Conservation (phyloP, 2,888 invertebrate genomes). For the Pseudococcus jackbeardsleyi region DNA sequence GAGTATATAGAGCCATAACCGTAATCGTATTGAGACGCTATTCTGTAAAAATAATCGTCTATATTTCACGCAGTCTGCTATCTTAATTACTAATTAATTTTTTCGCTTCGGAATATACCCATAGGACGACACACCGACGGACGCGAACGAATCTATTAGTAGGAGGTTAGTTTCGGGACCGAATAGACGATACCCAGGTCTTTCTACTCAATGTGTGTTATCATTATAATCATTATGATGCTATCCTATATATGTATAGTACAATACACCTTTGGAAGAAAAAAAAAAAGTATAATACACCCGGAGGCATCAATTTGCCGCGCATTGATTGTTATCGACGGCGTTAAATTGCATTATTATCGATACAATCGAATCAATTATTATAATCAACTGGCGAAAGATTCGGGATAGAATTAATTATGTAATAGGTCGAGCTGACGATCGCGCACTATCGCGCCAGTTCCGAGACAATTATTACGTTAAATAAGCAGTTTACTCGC, state of each 20-base stretch:
- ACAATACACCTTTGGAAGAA: constrained; percentile 20
- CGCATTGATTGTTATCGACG: background rate
- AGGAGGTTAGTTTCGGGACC: background rate
- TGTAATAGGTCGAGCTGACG: background rate
- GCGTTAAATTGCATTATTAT: constrained; percentile 53
- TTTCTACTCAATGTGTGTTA: background rate
- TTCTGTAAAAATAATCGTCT: constrained; percentile 43
- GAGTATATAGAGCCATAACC: constrained; percentile 29
- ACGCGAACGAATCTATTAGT: constrained; percentile 25
- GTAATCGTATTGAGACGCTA: constrained; percentile 18
- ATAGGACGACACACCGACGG: background rate
- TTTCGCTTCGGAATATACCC: background rate
- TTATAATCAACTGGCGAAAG: constrained; percentile 47
- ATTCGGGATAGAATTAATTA: constrained; percentile 12
- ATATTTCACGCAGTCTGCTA: constrained; percentile 43
- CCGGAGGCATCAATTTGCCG: constrained; percentile 47
- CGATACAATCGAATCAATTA: constrained; percentile 51
- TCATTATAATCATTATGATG: background rate
- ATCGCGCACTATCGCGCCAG: background rate
- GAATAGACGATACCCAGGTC: background rate
- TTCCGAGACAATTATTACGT: constrained; percentile 33
- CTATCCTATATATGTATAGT: background rate
- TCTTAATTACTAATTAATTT: constrained; percentile 50
- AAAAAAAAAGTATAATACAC: constrained; percentile 1
- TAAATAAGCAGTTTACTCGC: constrained; percentile 6